Evolutionary conservation across 2,888 invertebrate species (phyloP).

Genomic region (Drosophila imparisetae): DNA sequence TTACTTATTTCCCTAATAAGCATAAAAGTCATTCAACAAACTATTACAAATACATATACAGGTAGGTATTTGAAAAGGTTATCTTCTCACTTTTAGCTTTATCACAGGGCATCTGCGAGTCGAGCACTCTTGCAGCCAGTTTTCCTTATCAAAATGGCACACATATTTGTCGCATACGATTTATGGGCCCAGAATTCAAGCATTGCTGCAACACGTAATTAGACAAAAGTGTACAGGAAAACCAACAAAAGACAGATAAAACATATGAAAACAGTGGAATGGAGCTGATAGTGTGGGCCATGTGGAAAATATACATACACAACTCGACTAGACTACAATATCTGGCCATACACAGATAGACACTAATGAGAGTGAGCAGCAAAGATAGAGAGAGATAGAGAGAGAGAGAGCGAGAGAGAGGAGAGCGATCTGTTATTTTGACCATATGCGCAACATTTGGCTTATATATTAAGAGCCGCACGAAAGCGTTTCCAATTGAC

Average conservation of each 20-base stretch:
- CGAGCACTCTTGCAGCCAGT: not conserved
- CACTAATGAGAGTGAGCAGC: not conserved
- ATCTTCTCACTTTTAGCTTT: not conserved
- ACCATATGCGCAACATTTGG: constrained; percentile 50
- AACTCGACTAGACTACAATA: not conserved
- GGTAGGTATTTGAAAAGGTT: not conserved
- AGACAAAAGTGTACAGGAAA: constrained; percentile 38
- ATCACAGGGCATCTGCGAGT: not conserved
- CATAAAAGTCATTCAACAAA: not conserved
- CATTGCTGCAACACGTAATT: constrained; percentile 43
- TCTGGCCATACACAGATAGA: not conserved
- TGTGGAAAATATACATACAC: constrained; percentile 23
- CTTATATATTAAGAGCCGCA: constrained; percentile 19
- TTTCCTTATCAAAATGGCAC: constrained; percentile 71
- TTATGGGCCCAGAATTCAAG: constrained; percentile 45
- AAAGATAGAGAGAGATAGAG: not conserved
- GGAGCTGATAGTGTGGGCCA: constrained; percentile 35
- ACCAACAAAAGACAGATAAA: constrained; percentile 22
- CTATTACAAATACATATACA: not conserved
- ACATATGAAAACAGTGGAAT: not conserved
- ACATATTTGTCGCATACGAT: constrained; percentile 52
- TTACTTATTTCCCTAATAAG: not conserved
- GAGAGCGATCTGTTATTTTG: constrained; percentile 20
- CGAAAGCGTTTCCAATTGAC: constrained; percentile 51
- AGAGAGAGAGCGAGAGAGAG: not conserved